Evolutionary conservation across 1,140 invertebrate genomes (phyloP).

Genomic region (Nasonia vitripennis): DNA sequence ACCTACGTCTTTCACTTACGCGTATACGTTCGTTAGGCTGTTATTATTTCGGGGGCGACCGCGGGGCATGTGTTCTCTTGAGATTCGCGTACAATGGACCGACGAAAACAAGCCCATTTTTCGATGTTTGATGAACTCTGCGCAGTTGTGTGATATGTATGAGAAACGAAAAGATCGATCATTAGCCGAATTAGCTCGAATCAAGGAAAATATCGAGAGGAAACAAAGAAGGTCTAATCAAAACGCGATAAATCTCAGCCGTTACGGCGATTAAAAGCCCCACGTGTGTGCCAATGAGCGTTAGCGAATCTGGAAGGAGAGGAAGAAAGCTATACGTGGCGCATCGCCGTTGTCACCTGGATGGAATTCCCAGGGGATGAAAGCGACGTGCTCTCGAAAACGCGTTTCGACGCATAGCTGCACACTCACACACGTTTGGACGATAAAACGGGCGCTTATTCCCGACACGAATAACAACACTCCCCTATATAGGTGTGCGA

Average conservation of each 20-base stretch:
- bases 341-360: constrained; percentile 59
- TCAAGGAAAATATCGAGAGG: too few relatives aligned
- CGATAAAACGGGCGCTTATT: constrained; percentile 18
- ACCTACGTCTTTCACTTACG: constrained; percentile 42
- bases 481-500: constrained; percentile 5
- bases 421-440: background rate
- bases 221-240: constrained; percentile 19
- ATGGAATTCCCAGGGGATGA: constrained; percentile 62
- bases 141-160: too few relatives aligned
- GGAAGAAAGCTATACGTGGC: constrained; percentile 10
- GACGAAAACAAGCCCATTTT: too few relatives aligned
- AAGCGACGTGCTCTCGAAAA: constrained; percentile 49
- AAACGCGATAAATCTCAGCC: constrained; percentile 25
- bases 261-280: constrained; percentile 36
- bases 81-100: too few relatives aligned
- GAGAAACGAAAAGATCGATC: too few relatives aligned
- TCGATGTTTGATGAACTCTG: too few relatives aligned
- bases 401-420: background rate
- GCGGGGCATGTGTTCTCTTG: too few relatives aligned
- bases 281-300: background rate
- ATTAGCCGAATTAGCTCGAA: too few relatives aligned
- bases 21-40: too few relatives aligned
- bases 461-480: constrained; percentile 23
- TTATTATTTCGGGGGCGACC: too few relatives aligned
- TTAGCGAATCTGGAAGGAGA: constrained; percentile 11